phyloP scores from a whole-genome alignment of 2,113 vertebrate species.

The Syngnathus floridae region DNA sequence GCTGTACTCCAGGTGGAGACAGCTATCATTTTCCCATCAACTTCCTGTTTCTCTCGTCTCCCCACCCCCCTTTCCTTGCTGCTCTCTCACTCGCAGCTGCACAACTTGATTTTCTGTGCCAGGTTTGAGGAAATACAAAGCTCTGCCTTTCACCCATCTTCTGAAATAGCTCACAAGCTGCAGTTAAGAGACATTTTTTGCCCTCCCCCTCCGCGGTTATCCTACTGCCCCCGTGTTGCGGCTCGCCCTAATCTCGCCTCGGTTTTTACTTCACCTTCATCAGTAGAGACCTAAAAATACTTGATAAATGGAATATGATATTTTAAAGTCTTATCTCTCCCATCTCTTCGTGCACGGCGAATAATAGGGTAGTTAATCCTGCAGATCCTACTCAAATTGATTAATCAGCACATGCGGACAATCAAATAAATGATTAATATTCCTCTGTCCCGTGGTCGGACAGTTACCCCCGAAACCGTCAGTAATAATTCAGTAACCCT shows the following conservation, averaged over 20 bases:
- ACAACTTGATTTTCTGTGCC: slow-evolving; percentile 49
- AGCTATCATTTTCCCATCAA: slow-evolving; percentile 67
- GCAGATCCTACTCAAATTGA: slow-evolving; percentile 75
- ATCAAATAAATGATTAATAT: slow-evolving; percentile 83
- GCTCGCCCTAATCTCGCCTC: slow-evolving; percentile 68
- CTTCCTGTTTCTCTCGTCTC: slow-evolving; percentile 65
- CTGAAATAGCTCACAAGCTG: slow-evolving; percentile 52
- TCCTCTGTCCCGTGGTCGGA: slow-evolving; percentile 68
- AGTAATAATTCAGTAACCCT: slow-evolving; percentile 78
- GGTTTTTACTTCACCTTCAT: slow-evolving; percentile 78
- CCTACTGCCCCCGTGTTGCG: slow-evolving; percentile 54
- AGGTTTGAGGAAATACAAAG: slow-evolving; percentile 58
- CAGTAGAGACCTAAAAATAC: slow-evolving; percentile 79
- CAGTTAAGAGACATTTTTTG: slow-evolving; percentile 37
- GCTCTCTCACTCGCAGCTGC: slow-evolving; percentile 52
- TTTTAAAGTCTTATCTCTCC: slow-evolving; percentile 77
- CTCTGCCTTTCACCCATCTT: slow-evolving; percentile 37
- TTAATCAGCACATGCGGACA: slow-evolving; percentile 80
- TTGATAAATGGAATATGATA: slow-evolving; percentile 81
- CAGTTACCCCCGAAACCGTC: slow-evolving; percentile 74
- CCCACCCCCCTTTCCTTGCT: slow-evolving; percentile 49
- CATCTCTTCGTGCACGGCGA: slow-evolving; percentile 74
- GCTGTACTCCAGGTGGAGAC: slow-evolving; percentile 66
- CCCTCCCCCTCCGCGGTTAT: slow-evolving; percentile 17
- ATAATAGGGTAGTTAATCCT: slow-evolving; percentile 82